These are phyloP conservation scores for Thysanoteuthis rhombus DNA, from an alignment of 2,888 invertebrate species.

Conservation along the genomic window DNA sequence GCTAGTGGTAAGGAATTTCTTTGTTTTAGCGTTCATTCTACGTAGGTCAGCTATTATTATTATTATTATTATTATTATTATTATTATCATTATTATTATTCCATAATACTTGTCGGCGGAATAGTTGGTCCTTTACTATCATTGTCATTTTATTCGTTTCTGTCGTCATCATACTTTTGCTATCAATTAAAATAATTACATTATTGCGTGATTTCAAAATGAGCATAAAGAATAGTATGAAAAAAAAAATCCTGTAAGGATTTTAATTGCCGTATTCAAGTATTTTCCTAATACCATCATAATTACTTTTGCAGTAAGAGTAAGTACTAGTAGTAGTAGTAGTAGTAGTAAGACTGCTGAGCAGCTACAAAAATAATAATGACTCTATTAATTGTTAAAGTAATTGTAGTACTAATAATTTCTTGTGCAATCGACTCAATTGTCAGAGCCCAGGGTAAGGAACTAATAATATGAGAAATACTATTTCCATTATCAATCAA, in stretches of 20 bases:
- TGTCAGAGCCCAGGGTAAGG: not conserved
- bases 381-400: not conserved
- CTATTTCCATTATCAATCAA: not conserved
- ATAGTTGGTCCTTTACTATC: too few relatives aligned
- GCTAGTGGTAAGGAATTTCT: not conserved
- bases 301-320: not conserved
- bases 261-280: conserved; percentile 12
- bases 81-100: not conserved
- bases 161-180: not conserved
- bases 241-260: not conserved
- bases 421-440: not conserved
- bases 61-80: not conserved
- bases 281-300: not conserved
- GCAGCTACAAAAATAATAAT: not conserved
- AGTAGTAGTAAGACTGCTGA: not conserved
- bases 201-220: not conserved
- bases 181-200: conserved; percentile 12
- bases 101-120: not conserved
- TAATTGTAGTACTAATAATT: not conserved
- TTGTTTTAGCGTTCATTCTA: not conserved
- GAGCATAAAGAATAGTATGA: not conserved
- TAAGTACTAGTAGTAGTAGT: not conserved
- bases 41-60: not conserved
- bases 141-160: not conserved
- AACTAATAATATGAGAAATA: not conserved